These are phyloP conservation scores for Hucho hucho DNA, from an alignment of 2,113 vertebrate species.

Conservation along the genomic window DNA sequence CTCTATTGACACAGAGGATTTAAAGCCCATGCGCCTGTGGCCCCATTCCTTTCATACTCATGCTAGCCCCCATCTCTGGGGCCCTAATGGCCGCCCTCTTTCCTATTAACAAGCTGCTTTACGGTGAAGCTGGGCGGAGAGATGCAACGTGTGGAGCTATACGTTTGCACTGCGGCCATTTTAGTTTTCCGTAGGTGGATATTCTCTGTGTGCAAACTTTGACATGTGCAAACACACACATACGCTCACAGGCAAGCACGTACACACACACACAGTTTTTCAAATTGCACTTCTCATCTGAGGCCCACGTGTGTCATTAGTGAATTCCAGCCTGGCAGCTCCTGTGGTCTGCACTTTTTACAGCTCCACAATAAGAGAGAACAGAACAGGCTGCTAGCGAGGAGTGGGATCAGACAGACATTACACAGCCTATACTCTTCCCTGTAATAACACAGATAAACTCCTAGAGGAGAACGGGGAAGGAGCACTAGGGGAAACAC, in stretches of 20 bases:
- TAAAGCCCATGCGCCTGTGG: conserved; percentile 74
- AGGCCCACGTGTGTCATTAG: conserved; percentile 76
- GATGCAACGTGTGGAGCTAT: conserved; percentile 1
- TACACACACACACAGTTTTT: conserved; percentile 31
- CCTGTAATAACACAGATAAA: conserved; percentile 70
- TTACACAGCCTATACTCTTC: conserved; percentile 64
- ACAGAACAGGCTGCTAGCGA: conserved; percentile 43
- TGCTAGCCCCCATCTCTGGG: conserved; percentile 56
- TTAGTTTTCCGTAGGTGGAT: conserved; percentile 34
- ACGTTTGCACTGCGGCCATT: conserved; percentile 42
- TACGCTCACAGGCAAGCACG: conserved; percentile 23
- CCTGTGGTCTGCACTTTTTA: conserved; percentile 70
- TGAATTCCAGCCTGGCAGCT: conserved; percentile 74
- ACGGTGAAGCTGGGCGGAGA: conserved; percentile 31
- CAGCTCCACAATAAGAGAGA: conserved; percentile 62
- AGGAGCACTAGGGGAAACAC: conserved; percentile 16
- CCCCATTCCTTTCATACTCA: conserved; percentile 78
- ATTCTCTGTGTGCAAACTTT: conserved; percentile 9
- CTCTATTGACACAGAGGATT: conserved; percentile 80
- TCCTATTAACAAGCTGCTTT: conserved; percentile 42
- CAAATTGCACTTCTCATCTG: conserved; percentile 69
- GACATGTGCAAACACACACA: conserved; percentile 27
- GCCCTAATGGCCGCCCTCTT: conserved; percentile 45
- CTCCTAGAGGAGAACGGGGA: conserved; percentile 60
- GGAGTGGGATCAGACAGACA: conserved; percentile 30